Conservation (phyloP, 1,140 invertebrate species). For the Cherax destructor region DNA sequence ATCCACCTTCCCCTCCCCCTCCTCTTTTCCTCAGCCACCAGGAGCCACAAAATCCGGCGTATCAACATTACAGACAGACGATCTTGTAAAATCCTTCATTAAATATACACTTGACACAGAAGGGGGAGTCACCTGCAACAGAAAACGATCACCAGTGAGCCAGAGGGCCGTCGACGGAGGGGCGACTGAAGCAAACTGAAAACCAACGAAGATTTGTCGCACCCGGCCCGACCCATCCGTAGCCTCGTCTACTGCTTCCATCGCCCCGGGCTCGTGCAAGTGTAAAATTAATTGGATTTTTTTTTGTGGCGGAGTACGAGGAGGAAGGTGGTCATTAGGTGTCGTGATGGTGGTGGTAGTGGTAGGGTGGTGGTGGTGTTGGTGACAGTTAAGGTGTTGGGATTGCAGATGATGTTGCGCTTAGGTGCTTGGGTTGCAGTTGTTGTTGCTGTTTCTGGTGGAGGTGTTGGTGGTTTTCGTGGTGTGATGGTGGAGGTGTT, state of each 20-base stretch:
- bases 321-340: slow-evolving; percentile 11
- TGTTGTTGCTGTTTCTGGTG: not conserved
- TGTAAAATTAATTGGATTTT: slow-evolving; percentile 54
- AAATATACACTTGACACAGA: slow-evolving; percentile 9
- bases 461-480: slow-evolving; percentile 6
- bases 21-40: not conserved
- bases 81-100: slow-evolving; percentile 12
- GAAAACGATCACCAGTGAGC: not conserved
- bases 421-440: not conserved
- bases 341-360: not conserved
- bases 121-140: not conserved
- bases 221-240: not conserved
- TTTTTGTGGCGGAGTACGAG: not conserved
- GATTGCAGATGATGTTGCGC: no score
- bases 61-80: slow-evolving; percentile 1
- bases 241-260: not conserved
- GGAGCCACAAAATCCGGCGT: not conserved
- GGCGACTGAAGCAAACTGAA: slow-evolving; percentile 12
- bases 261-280: slow-evolving; percentile 33
- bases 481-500: not conserved
- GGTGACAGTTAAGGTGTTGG: not conserved
- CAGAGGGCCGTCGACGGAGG: not conserved
- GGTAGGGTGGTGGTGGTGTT: not conserved
- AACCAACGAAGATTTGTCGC: slow-evolving; percentile 5
- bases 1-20: not conserved